Evolutionary conservation across 30 jellyfish, hydroid and myxozoan species (phyloP), one percentile per base, ranked within the genome.

Genomic region (Chironex yamaguchii): DNA sequence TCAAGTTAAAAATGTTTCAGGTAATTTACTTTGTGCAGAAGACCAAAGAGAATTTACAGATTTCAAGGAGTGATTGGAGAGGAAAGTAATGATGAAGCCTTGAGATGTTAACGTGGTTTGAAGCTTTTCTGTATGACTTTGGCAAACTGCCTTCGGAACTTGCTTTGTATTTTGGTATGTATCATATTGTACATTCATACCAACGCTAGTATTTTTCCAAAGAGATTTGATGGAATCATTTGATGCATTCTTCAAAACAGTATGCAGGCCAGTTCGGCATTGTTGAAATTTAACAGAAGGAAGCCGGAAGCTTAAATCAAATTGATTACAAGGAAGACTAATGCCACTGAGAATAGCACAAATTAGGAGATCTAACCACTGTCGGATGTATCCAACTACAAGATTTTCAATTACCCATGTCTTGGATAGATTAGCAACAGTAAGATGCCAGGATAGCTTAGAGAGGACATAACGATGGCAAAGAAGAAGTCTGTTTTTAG

Each of bases 321-420:
- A 34, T 48, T 70, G 68, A 34, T 53, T 53, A 20, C 20, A 32
- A 2, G 71, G 71, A 17, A 53, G 71, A 53, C 4, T 35, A 3
- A 70, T 33, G 33, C 84, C 68, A 70, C 84, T 70, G 6, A 70
- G 49, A 13, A 68, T 31, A 70, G 84, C 68, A 26, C 70, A 35
- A 33, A 70, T 35, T 2, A 68, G 84, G 14, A 70, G 31, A 3
- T 70, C 84, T 25, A 70, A 49, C 69, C 84, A 70, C 2, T 34
- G 68, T 30, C 68, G 84, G 33, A 70, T 22, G 24, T 1, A 70
- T 36, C 20, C 27, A 9, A 25, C 14, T 0, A 34, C 84, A 2
- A 29, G 66, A 34, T 70, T 70, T 34, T 70, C 67, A 42, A 70
- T 42, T 3, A 30, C 30, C 84, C 84, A 70, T 22, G 33, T 70